Conservation (phyloP, 2,113 vertebrate genomes). For the Sarotherodon lohbergeri region DNA sequence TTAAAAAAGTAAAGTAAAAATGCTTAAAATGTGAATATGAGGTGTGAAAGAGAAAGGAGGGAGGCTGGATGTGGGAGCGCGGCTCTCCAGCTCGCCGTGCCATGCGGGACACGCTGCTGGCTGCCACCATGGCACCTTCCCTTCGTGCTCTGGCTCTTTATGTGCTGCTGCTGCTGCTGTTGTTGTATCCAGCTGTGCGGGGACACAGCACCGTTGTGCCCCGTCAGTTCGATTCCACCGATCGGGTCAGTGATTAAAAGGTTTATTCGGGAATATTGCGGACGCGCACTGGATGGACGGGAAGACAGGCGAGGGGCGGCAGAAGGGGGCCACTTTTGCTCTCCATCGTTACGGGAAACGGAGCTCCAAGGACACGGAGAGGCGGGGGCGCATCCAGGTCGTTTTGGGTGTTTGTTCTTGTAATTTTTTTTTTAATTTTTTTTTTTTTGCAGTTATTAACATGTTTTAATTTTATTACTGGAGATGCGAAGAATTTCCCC, state of each 20-base stretch:
- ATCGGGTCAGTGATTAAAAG: background rate
- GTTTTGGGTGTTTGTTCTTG: background rate
- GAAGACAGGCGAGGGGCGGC: background rate
- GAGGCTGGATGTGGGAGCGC: background rate
- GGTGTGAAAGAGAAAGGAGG: background rate
- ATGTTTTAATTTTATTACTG: background rate
- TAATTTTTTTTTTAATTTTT: background rate
- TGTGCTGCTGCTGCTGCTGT: conserved; percentile 17
- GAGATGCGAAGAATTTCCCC: background rate
- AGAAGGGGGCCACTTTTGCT: conserved; percentile 34
- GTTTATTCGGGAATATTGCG: background rate
- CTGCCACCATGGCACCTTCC: conserved; percentile 45
- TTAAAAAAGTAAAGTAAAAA: background rate
- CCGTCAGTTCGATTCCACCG: background rate
- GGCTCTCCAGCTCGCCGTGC: conserved; percentile 20
- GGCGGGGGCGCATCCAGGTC: conserved; percentile 28
- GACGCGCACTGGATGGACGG: background rate
- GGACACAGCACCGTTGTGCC: background rate
- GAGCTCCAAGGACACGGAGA: conserved; percentile 54
- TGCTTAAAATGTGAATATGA: background rate
- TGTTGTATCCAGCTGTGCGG: conserved; percentile 42
- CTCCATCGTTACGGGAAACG: conserved; percentile 17
- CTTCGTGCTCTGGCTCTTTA: background rate
- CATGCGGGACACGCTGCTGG: conserved; percentile 51
- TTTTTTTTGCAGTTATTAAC: background rate